Evolutionary conservation across 2,113 vertebrate species (phyloP).

Genomic region (Myiozetetes cayanensis): DNA sequence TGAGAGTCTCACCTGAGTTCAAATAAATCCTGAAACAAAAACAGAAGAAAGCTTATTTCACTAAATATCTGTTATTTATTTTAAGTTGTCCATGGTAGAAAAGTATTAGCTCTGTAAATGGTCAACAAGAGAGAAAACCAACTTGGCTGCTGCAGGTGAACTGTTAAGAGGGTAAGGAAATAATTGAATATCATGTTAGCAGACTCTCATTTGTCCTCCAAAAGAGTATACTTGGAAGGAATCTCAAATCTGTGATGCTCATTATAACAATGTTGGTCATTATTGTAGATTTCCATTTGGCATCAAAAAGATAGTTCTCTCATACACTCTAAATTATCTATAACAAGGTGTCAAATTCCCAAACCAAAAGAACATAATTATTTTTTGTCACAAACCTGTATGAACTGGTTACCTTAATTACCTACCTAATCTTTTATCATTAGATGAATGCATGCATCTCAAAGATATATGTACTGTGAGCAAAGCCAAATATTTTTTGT

Average conservation of each 20-base stretch:
- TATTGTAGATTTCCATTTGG: background rate
- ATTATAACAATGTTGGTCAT: background rate
- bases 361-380: background rate
- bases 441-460: background rate
- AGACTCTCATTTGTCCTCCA: background rate
- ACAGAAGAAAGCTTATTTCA: background rate
- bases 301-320: background rate
- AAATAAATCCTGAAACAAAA: background rate
- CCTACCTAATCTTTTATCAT: background rate
- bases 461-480: background rate
- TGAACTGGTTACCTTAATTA: background rate
- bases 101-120: background rate
- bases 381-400: background rate
- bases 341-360: background rate
- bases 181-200: background rate
- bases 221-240: background rate
- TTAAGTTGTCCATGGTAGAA: background rate
- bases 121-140: background rate
- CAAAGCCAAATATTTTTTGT: constrained; percentile 1
- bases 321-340: background rate
- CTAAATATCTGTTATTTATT: background rate
- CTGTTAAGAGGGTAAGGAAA: background rate
- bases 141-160: background rate
- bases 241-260: background rate
- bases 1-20: background rate